A percentile compares a stretch with the other conserved stretches of the same genome.
Conservation (phyloP, 2,888 invertebrate species). For the Pemphredon lugubris region DNA sequence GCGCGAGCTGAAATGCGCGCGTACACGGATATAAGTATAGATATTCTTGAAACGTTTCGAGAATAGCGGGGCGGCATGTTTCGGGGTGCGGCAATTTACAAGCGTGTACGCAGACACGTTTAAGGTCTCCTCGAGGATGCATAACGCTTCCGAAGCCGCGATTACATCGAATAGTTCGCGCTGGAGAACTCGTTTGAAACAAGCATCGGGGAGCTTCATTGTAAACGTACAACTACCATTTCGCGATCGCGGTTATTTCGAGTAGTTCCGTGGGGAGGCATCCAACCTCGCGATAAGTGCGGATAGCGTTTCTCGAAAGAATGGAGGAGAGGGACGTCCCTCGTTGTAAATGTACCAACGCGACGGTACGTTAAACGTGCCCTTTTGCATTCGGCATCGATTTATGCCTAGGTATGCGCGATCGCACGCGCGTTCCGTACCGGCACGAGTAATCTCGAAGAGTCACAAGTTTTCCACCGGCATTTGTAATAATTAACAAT, state of each 20-base stretch:
- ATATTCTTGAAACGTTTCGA: conserved; percentile 30
- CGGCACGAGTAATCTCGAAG: too few species aligned
- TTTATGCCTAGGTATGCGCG: too few species aligned
- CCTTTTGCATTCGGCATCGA: too few species aligned
- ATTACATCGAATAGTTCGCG: conserved; percentile 46
- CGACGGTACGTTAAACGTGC: too few species aligned
- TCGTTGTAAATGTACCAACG: too few species aligned
- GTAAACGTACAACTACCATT: conserved; percentile 40
- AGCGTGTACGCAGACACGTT: conserved; percentile 11
- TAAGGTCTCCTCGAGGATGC: conserved; percentile 36
- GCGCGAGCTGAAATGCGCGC: neutral
- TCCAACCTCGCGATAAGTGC: conserved; percentile 34
- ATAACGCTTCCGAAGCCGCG: conserved; percentile 32
- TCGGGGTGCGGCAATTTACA: conserved; percentile 21
- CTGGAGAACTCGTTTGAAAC: conserved; percentile 44
- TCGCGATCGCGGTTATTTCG: conserved; percentile 45
- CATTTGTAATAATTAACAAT: too few species aligned
- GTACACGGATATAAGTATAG: too few species aligned
- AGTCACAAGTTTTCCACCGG: too few species aligned
- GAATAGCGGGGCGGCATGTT: too few species aligned
- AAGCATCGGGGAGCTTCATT: conserved; percentile 50
- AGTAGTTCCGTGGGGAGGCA: conserved; percentile 22
- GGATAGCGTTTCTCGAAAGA: conserved; percentile 17
- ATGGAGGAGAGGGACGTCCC: conserved; percentile 5
- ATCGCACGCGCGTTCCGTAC: too few species aligned